These are phyloP conservation scores for Odobenus rosmarus DNA, from an alignment of 2,113 vertebrate genomes.

Conservation along the genomic window DNA sequence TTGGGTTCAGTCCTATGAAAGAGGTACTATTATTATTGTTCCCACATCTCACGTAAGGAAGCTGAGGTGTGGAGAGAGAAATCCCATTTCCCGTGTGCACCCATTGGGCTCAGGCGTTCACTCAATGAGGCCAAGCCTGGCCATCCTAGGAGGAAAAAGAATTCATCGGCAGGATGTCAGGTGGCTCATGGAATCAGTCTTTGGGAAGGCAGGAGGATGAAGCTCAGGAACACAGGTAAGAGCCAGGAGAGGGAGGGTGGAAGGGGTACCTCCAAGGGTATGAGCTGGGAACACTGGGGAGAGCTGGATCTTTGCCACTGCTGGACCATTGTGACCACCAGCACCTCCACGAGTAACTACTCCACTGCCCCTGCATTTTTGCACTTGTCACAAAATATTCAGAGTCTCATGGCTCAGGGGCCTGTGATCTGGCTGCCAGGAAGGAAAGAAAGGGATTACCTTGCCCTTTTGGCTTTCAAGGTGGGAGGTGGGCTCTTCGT, in stretches of 20 bases:
- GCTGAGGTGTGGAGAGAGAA: background rate
- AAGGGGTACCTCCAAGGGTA: background rate
- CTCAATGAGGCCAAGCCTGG: background rate
- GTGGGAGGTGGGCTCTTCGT: background rate
- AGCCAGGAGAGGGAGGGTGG: background rate
- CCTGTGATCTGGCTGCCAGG: background rate
- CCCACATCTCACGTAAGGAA: background rate
- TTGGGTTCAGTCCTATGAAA: background rate
- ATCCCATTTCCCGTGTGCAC: fast-evolving
- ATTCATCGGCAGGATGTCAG: background rate
- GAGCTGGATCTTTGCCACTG: background rate
- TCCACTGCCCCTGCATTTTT: background rate
- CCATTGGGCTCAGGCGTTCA: background rate
- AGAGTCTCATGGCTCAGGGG: background rate
- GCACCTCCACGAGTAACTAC: fast-evolving
- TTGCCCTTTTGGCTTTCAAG: background rate
- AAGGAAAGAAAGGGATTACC: background rate
- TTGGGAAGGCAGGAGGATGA: background rate
- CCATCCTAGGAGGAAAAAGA: background rate
- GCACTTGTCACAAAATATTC: background rate
- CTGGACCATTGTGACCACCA: fast-evolving
- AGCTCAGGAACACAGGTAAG: background rate
- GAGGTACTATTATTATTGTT: background rate
- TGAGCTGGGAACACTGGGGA: background rate
- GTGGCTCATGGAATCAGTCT: background rate